These are phyloP conservation scores for Coecobrya sp. DNA, from an alignment of 2,888 invertebrate genomes.

Conservation along the genomic window DNA sequence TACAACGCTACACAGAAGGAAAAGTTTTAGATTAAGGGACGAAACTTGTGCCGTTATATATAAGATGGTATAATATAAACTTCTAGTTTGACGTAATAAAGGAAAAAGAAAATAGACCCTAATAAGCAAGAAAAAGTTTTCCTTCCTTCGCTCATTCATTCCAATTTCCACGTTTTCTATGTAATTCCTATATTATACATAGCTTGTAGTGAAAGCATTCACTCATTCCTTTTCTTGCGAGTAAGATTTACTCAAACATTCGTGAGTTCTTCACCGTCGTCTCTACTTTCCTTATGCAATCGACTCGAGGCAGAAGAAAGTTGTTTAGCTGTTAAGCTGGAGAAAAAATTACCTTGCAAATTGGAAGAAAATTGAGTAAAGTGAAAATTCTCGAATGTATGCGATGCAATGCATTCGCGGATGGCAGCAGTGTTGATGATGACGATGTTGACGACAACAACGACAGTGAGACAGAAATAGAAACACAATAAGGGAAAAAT, in stretches of 20 bases:
- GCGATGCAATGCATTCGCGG: background rate
- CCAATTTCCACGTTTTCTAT: background rate
- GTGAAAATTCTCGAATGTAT: slow-evolving; percentile 45
- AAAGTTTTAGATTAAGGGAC: background rate
- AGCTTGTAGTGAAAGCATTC: slow-evolving; percentile 1
- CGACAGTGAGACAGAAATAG: background rate
- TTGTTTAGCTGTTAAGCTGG: background rate
- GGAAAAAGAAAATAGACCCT: background rate
- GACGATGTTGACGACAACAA: background rate
- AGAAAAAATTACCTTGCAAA: slow-evolving; percentile 66
- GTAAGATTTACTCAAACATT: background rate
- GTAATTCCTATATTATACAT: background rate
- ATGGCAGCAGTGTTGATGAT: background rate
- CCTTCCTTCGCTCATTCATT: background rate
- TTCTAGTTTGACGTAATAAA: background rate
- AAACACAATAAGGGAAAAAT: background rate
- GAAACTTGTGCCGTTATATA: background rate
- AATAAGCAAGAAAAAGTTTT: slow-evolving; percentile 2
- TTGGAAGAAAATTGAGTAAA: slow-evolving; percentile 74
- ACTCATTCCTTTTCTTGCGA: slow-evolving; percentile 9
- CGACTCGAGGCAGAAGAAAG: background rate
- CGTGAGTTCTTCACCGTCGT: background rate
- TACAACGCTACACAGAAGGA: background rate
- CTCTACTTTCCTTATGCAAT: slow-evolving; percentile 1
- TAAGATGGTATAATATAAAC: background rate